These are phyloP conservation scores for Entomobrya multifasciata DNA, from an alignment of 2,888 invertebrate genomes.

Conservation along the genomic window DNA sequence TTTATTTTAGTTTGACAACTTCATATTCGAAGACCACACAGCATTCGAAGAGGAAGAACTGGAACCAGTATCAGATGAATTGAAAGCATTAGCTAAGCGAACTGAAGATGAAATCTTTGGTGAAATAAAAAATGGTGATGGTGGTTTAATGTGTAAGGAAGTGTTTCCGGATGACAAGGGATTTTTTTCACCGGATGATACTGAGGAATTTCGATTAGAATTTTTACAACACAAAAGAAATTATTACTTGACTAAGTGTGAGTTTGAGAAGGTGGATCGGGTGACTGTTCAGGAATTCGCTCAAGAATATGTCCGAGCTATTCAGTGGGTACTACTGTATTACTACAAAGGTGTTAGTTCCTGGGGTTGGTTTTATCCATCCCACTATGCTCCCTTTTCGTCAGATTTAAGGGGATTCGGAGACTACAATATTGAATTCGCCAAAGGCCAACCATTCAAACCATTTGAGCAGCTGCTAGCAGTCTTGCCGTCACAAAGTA, in stretches of 20 bases:
- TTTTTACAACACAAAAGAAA: conserved; percentile 92
- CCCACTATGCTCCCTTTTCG: conserved; percentile 98
- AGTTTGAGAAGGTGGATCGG: conserved; percentile 89
- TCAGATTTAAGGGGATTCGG: conserved; percentile 94
- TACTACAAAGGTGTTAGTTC: conserved; percentile 98
- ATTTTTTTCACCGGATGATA: conserved; percentile 84
- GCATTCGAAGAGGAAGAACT: conserved; percentile 75
- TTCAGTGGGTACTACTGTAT: conserved; percentile 98
- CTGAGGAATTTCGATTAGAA: conserved; percentile 84
- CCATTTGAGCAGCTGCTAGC: conserved; percentile 96
- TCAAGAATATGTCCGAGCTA: conserved; percentile 93
- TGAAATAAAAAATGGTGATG: conserved; percentile 69
- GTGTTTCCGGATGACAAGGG: conserved; percentile 83
- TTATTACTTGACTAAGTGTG: conserved; percentile 95
- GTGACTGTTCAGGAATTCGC: conserved; percentile 91
- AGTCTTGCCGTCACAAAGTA: conserved; percentile 90
- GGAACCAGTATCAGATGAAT: conserved; percentile 81
- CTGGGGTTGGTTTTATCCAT: conserved; percentile 99
- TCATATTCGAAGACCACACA: conserved; percentile 74
- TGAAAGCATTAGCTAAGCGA: conserved; percentile 85
- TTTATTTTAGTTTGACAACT: conserved; percentile 76
- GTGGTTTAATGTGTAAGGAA: conserved; percentile 80
- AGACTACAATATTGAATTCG: conserved; percentile 89
- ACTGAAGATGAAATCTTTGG: conserved; percentile 85
- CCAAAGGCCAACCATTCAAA: conserved; percentile 92